These are phyloP conservation scores for Apotomis turbidana DNA, from an alignment of 2,888 invertebrate species.

Conservation along the genomic window DNA sequence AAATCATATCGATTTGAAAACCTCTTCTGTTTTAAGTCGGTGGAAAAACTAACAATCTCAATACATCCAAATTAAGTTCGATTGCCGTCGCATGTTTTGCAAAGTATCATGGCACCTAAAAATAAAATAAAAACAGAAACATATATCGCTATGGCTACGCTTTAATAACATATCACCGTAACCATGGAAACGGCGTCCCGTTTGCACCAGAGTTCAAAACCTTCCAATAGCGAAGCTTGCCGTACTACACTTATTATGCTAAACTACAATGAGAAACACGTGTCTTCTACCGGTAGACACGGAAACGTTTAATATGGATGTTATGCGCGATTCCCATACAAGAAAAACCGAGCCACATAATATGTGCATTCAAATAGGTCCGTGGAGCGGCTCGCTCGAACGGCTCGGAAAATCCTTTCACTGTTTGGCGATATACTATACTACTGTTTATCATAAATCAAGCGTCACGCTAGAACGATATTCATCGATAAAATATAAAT, in stretches of 20 bases:
- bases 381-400: slow-evolving; percentile 9
- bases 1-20: too few relatives aligned
- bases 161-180: neutral
- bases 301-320: slow-evolving; percentile 7
- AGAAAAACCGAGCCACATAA: slow-evolving; percentile 9
- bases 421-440: slow-evolving; percentile 4
- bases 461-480: slow-evolving; percentile 14
- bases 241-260: neutral
- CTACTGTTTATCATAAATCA: neutral
- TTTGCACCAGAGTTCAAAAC: neutral
- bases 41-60: too few relatives aligned
- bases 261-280: neutral
- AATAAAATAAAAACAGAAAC: slow-evolving; percentile 10
- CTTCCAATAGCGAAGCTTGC: neutral
- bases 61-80: neutral
- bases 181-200: slow-evolving; percentile 6
- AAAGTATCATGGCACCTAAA: neutral
- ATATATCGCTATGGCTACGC: neutral
- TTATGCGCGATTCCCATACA: slow-evolving; percentile 20
- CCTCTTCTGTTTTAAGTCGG: too few relatives aligned
- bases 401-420: slow-evolving; percentile 21
- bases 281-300: neutral
- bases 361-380: slow-evolving; percentile 10
- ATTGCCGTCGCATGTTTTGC: neutral
- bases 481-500: neutral